Conservation (phyloP, 2,888 invertebrate genomes). For the Stenodera caucasica region DNA sequence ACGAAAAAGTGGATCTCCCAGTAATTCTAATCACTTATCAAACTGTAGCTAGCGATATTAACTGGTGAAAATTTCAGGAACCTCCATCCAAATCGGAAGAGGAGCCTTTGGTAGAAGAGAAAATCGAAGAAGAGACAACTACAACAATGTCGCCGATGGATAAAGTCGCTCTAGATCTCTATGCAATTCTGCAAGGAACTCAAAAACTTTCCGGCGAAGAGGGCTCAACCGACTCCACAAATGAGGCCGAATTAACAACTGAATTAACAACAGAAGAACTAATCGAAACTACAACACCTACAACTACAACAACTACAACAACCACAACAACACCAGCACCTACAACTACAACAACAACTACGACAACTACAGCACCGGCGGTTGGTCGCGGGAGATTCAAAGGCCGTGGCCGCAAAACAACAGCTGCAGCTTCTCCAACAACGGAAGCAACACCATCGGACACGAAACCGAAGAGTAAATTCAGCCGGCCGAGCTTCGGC, state of each 20-base stretch:
- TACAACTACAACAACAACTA: constrained; percentile 55
- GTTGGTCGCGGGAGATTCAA: constrained; percentile 43
- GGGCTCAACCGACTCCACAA: constrained; percentile 29
- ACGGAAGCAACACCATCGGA: constrained; percentile 51
- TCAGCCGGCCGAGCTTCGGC: constrained; percentile 55
- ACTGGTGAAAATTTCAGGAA: constrained; percentile 14
- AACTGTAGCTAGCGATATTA: not conserved
- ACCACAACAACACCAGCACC: constrained; percentile 60
- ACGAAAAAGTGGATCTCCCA: constrained; percentile 55
- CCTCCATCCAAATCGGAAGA: constrained; percentile 33
- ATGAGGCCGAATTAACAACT: constrained; percentile 29
- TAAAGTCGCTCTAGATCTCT: constrained; percentile 80
- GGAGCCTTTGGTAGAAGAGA: constrained; percentile 49
- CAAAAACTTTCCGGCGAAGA: constrained; percentile 58
- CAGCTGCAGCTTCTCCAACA: constrained; percentile 54
- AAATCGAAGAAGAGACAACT: constrained; percentile 57
- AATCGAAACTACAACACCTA: constrained; percentile 40
- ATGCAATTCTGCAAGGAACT: constrained; percentile 72
- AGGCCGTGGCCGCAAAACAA: constrained; percentile 49
- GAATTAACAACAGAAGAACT: constrained; percentile 31
- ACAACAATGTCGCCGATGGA: constrained; percentile 74
- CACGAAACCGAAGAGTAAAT: constrained; percentile 57
- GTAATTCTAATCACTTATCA: constrained; percentile 38
- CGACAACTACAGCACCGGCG: constrained; percentile 51
- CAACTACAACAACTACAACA: constrained; percentile 60